These are phyloP conservation scores for Zelleria hepariella DNA, from an alignment of 2,888 invertebrate genomes.

Conservation along the genomic window DNA sequence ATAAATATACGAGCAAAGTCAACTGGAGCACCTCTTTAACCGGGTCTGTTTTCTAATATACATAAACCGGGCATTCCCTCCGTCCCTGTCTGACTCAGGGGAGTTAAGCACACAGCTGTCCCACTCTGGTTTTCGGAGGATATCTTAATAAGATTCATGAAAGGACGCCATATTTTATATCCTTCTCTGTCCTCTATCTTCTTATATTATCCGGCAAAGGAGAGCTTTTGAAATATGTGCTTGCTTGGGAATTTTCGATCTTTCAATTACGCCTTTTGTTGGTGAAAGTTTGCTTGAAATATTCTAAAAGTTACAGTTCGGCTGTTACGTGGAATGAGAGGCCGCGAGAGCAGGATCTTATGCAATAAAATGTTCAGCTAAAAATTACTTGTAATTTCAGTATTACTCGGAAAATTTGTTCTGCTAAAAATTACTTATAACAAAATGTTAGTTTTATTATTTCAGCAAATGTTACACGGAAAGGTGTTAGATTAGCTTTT, in stretches of 20 bases:
- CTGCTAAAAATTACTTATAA: too few species aligned
- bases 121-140: conserved; percentile 72
- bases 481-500: too few species aligned
- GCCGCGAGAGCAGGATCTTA: not conserved
- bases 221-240: conserved; percentile 68
- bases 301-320: conserved; percentile 33
- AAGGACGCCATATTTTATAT: conserved; percentile 87
- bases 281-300: conserved; percentile 35
- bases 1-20: conserved; percentile 50
- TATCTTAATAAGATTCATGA: conserved; percentile 89
- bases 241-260: conserved; percentile 68
- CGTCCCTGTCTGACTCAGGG: conserved; percentile 23
- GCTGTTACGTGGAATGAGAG: conserved; percentile 14
- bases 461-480: too few species aligned
- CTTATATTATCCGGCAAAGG: conserved; percentile 70
- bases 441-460: too few species aligned
- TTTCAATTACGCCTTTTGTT: conserved; percentile 67
- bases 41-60: conserved; percentile 66
- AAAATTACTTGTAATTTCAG: too few species aligned
- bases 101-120: conserved; percentile 28
- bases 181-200: conserved; percentile 74
- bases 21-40: conserved; percentile 64
- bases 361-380: not conserved
- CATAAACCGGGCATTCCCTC: conserved; percentile 44
- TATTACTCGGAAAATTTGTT: too few species aligned